These are phyloP conservation scores for Danaus melanippus DNA, from an alignment of 1,140 invertebrate species.

Conservation along the genomic window DNA sequence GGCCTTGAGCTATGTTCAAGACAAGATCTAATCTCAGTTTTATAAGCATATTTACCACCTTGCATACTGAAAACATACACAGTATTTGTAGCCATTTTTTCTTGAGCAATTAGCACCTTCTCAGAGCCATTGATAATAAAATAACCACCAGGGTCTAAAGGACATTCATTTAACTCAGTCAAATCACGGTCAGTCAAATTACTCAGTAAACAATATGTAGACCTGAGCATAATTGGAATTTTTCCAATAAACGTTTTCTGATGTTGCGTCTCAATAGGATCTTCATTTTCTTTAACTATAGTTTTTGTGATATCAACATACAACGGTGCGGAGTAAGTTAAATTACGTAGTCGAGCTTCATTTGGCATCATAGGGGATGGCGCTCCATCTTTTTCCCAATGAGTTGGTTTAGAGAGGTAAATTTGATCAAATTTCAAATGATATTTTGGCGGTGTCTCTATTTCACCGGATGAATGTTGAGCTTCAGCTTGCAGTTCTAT, in stretches of 20 bases:
- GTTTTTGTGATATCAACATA: slow-evolving; percentile 99
- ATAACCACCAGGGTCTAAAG: slow-evolving; percentile 97
- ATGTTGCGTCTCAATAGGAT: slow-evolving; percentile 93
- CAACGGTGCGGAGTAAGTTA: slow-evolving; percentile 96
- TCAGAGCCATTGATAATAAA: slow-evolving; percentile 98
- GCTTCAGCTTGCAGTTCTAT: slow-evolving; percentile 98
- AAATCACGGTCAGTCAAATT: slow-evolving; percentile 97
- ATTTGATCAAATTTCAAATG: slow-evolving; percentile 98
- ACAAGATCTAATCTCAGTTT: slow-evolving; percentile 97
- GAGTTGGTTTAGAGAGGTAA: slow-evolving; percentile 98
- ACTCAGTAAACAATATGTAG: slow-evolving; percentile 95
- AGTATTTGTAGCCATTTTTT: slow-evolving; percentile 99
- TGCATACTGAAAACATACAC: slow-evolving; percentile 99
- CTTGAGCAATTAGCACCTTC: slow-evolving; percentile 97
- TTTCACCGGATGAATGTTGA: slow-evolving; percentile 93
- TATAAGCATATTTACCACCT: slow-evolving; percentile 97
- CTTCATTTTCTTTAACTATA: slow-evolving; percentile 90
- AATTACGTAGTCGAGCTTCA: slow-evolving; percentile 90
- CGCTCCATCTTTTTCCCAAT: slow-evolving; percentile 99
- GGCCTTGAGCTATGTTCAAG: slow-evolving; percentile 94
- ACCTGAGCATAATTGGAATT: slow-evolving; percentile 99
- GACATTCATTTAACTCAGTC: slow-evolving; percentile 98
- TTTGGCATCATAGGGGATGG: slow-evolving; percentile 99
- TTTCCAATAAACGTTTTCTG: slow-evolving; percentile 99
- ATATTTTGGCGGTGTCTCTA: slow-evolving; percentile 93